phyloP scores from a whole-genome alignment of 1,140 invertebrate genomes.

The Aphis gossypii region DNA sequence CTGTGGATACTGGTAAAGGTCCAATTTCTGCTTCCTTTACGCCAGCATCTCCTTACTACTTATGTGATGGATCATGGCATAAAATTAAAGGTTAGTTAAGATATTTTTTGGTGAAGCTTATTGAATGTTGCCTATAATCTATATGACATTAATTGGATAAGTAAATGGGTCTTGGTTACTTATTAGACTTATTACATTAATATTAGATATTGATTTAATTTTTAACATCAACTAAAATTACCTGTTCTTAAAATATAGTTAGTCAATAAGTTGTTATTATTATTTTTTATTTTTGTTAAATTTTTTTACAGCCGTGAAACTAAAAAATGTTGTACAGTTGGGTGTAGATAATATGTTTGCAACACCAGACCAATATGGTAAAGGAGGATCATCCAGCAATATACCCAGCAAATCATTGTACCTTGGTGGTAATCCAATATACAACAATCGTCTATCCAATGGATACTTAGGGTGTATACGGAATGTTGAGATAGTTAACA shows the following conservation, averaged over 20 bases:
- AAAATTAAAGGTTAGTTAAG: slow-evolving; percentile 76
- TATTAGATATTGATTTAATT: neutral
- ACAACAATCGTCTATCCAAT: slow-evolving; percentile 63
- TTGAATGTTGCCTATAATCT: no score
- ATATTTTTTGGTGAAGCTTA: neutral
- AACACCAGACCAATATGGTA: slow-evolving; percentile 72
- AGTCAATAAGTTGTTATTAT: neutral
- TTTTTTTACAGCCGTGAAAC: slow-evolving; percentile 77
- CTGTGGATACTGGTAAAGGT: slow-evolving; percentile 85
- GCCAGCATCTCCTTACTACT: slow-evolving; percentile 72
- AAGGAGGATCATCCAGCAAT: slow-evolving; percentile 67
- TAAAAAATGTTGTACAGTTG: slow-evolving; percentile 82
- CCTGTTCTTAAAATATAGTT: neutral
- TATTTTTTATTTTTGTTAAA: neutral
- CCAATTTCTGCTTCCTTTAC: slow-evolving; percentile 78
- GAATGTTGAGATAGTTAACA: slow-evolving; percentile 73
- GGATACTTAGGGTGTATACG: slow-evolving; percentile 82
- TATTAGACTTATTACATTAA: neutral
- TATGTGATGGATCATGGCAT: slow-evolving; percentile 95
- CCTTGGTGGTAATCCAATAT: slow-evolving; percentile 81
- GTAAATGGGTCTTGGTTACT: no score
- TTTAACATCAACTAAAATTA: neutral
- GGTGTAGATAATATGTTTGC: slow-evolving; percentile 79
- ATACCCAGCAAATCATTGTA: slow-evolving; percentile 83
- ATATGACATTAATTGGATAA: neutral